phyloP scores from a whole-genome alignment of 2,113 vertebrate species.

The Chamaea fasciata region DNA sequence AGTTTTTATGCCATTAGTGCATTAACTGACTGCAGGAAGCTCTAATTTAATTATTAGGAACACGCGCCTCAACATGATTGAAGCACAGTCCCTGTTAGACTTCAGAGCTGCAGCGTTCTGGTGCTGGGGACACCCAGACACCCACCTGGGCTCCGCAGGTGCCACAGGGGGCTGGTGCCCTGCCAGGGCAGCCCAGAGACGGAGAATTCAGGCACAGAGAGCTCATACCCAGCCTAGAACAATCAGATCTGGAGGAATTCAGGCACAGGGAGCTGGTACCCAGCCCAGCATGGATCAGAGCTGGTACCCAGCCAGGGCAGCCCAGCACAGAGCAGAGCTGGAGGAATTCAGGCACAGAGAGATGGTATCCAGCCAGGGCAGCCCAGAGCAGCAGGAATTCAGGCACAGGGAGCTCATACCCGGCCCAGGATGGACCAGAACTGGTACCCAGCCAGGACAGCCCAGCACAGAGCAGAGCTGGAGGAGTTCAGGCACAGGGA shows the following conservation, averaged over 20 bases:
- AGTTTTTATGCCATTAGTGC: not conserved
- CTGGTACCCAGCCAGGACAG: not conserved
- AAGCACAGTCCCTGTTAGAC: not conserved
- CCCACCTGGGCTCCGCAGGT: not conserved
- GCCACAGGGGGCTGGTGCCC: not conserved
- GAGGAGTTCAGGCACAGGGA: not conserved
- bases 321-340: not conserved
- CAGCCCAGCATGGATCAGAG: not conserved
- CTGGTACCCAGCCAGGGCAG: not conserved
- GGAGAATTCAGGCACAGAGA: not conserved
- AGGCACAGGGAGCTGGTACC: too few relatives aligned
- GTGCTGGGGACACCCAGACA: not conserved
- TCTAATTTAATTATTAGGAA: slow-evolving; percentile 1
- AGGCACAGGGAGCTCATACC: too few relatives aligned
- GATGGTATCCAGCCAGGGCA: too few relatives aligned
- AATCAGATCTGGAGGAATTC: too few relatives aligned
- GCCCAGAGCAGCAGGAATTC: too few relatives aligned
- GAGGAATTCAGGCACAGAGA: not conserved
- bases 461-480: not conserved
- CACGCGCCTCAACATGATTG: not conserved
- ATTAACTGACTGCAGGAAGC: not conserved
- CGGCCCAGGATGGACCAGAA: not conserved
- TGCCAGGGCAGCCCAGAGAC: not conserved
- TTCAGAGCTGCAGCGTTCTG: not conserved
- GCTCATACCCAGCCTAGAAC: not conserved